Conservation (phyloP, 2,888 invertebrate genomes). For the Piscicola geometra region DNA sequence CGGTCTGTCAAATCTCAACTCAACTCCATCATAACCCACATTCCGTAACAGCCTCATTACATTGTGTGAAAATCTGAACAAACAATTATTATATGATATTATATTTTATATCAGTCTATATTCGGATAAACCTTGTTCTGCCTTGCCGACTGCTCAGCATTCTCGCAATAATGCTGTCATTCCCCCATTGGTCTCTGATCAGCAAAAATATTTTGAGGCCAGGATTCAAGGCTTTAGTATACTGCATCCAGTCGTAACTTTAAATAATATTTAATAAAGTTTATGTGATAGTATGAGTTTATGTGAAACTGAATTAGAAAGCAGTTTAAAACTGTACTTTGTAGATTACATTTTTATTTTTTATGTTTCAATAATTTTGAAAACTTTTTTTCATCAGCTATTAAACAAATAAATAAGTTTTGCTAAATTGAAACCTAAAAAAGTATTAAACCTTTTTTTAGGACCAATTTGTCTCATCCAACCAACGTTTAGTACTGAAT, state of each 20-base stretch:
- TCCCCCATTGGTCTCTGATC: conserved; percentile 13
- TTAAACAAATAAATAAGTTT: no score
- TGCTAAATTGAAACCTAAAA: no score
- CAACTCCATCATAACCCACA: not conserved
- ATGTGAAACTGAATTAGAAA: no score
- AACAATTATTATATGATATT: not conserved
- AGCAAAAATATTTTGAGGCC: not conserved
- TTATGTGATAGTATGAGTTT: no score
- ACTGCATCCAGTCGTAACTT: not conserved
- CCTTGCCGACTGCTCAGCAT: not conserved
- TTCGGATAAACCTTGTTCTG: not conserved
- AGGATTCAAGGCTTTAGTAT: conserved; percentile 8
- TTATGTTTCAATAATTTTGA: no score
- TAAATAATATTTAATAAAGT: no score
- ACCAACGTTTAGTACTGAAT: not conserved
- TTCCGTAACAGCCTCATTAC: not conserved
- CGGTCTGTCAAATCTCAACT: not conserved
- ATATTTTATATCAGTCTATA: not conserved
- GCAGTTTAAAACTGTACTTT: no score
- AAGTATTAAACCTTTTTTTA: not conserved
- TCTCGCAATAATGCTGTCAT: not conserved
- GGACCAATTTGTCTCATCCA: not conserved
- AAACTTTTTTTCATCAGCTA: no score
- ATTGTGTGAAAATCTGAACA: not conserved
- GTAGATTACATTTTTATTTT: no score